Percentiles rank a stretch among this genome's conserved stretches.
phyloP scores from a whole-genome alignment of 2,888 invertebrate species.

The Sclerodermus sp. region DNA sequence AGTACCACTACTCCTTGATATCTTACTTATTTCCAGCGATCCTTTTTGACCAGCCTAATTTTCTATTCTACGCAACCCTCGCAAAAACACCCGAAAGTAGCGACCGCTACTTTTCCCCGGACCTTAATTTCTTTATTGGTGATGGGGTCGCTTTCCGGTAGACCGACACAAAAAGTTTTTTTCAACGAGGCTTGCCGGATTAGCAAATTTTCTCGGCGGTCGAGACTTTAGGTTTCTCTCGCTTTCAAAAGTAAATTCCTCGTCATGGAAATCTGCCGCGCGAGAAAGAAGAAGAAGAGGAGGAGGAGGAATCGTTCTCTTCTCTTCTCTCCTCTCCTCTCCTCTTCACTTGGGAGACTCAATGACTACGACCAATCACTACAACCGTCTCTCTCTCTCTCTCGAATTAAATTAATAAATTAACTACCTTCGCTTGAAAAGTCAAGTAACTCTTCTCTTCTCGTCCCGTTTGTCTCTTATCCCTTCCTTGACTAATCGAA shows the following conservation, averaged over 20 bases:
- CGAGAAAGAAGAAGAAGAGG: constrained; percentile 9
- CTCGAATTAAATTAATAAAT: too few relatives aligned
- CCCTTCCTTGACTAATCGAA: too few relatives aligned
- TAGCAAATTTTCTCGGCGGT: constrained; percentile 27
- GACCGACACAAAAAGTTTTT: constrained; percentile 30
- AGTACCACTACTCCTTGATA: constrained; percentile 38
- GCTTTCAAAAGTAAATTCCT: constrained; percentile 21
- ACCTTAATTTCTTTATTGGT: constrained; percentile 50
- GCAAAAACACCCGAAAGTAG: too few relatives aligned
- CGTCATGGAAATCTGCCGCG: not conserved
- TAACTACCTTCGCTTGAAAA: too few relatives aligned
- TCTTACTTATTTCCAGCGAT: constrained; percentile 36
- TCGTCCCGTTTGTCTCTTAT: too few relatives aligned
- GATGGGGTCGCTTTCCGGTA: constrained; percentile 35
- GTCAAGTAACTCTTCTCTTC: too few relatives aligned
- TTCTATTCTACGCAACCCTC: not conserved
- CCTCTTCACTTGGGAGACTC: too few relatives aligned
- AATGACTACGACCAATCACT: too few relatives aligned
- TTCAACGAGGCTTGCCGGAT: too few relatives aligned
- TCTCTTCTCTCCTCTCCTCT: too few relatives aligned
- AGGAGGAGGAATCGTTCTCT: too few relatives aligned
- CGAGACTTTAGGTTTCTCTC: constrained; percentile 24
- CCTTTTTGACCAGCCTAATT: constrained; percentile 13
- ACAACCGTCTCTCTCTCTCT: too few relatives aligned
- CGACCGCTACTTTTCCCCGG: not conserved